Evolutionary conservation across 2,888 invertebrate species (phyloP).

Genomic region (Romanomermis culicivorax): DNA sequence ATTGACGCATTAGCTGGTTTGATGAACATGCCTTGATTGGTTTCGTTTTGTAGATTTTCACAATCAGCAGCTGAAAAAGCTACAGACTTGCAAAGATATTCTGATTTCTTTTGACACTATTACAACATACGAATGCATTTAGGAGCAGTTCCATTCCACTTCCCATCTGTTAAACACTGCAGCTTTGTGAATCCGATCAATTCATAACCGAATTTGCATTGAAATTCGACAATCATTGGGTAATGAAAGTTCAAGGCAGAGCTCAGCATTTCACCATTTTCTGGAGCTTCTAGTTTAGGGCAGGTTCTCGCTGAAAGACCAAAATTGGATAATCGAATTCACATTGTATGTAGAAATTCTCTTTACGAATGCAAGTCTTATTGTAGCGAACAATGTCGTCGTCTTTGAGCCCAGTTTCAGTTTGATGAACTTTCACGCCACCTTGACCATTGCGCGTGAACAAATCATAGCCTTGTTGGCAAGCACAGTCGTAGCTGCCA

Average conservation of each 20-base stretch:
- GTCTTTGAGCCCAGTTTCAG: conserved; percentile 64
- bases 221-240: conserved; percentile 50
- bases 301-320: conserved; percentile 23
- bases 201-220: conserved; percentile 79
- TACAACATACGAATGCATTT: conserved; percentile 56
- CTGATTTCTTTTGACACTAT: not conserved
- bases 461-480: conserved; percentile 72
- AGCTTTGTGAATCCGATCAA: conserved; percentile 66
- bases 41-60: conserved; percentile 22
- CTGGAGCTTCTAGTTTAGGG: conserved; percentile 18
- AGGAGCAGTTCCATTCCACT: conserved; percentile 79
- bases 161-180: conserved; percentile 64
- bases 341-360: not conserved
- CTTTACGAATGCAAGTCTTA: conserved; percentile 65
- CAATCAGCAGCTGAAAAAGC: conserved; percentile 27
- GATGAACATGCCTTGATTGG: conserved; percentile 22
- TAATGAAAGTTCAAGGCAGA: conserved; percentile 16
- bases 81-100: no score
- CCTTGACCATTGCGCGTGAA: conserved; percentile 68
- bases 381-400: conserved; percentile 71
- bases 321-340: no score
- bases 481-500: conserved; percentile 64
- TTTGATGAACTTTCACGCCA: conserved; percentile 52
- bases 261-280: conserved; percentile 23
- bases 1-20: conserved; percentile 19